Percentiles rank a stretch among this genome's conserved stretches.
Evolutionary conservation across 2,797 vertebrate genomes (phyloP).

Genomic region (Danionella dracula): DNA sequence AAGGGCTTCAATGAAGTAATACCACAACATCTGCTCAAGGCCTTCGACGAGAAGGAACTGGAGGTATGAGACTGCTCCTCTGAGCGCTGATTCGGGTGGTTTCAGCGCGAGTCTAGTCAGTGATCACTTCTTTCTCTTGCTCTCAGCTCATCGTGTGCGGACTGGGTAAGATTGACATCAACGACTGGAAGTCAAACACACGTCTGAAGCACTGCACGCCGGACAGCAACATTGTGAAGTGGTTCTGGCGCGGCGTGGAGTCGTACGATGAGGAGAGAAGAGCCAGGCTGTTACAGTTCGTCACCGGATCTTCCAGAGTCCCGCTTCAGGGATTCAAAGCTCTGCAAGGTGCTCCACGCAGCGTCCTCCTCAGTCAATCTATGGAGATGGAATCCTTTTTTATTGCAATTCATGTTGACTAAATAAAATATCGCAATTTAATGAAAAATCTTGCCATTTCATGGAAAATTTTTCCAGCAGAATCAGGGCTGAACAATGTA

Average conservation of each 20-base stretch:
- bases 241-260: slow-evolving; percentile 99
- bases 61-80: too few species aligned
- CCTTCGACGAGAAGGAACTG: slow-evolving; percentile 96
- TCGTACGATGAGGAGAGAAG: slow-evolving; percentile 91
- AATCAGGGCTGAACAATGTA: too few species aligned
- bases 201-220: slow-evolving; percentile 95
- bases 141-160: slow-evolving; percentile 91
- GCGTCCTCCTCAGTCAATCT: too few species aligned
- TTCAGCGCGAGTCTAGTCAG: background rate
- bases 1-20: slow-evolving; percentile 99
- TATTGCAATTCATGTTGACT: too few species aligned
- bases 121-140: background rate
- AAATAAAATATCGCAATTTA: too few species aligned
- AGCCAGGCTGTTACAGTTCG: slow-evolving; percentile 92
- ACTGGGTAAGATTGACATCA: slow-evolving; percentile 94
- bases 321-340: slow-evolving; percentile 98
- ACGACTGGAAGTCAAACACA: slow-evolving; percentile 95
- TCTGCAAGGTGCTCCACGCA: slow-evolving; percentile 80
- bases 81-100: too few species aligned
- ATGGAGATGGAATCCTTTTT: too few species aligned
- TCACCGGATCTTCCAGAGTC: slow-evolving; percentile 93
- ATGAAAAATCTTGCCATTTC: too few species aligned
- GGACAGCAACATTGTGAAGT: slow-evolving; percentile 92
- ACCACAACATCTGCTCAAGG: slow-evolving; percentile 94
- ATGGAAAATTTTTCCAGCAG: too few species aligned